Conservation (phyloP, 2,888 invertebrate species). For the Drosophila limbata region DNA sequence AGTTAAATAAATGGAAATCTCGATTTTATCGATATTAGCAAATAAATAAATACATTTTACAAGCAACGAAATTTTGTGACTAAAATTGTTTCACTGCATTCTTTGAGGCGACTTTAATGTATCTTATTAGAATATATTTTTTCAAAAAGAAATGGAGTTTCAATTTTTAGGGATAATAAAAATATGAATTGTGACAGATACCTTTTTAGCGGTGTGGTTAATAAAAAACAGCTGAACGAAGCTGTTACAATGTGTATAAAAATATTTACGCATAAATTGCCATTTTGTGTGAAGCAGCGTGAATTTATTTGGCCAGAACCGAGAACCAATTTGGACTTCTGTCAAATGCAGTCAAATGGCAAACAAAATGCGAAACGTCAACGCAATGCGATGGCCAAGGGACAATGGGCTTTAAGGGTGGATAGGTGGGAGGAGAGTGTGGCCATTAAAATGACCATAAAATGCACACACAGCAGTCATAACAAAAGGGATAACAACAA, state of each 20-base stretch:
- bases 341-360: constrained; percentile 65
- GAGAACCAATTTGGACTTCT: constrained; percentile 51
- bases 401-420: constrained; percentile 1
- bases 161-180: constrained; percentile 2
- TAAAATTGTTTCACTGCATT: no score
- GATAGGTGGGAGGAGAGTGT: not conserved
- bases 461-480: constrained; percentile 47
- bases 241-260: not conserved
- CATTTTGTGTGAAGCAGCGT: constrained; percentile 42
- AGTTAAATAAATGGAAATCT: not conserved
- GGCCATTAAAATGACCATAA: constrained; percentile 57
- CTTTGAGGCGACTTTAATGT: no score
- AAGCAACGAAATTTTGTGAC: not conserved
- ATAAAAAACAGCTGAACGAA: constrained; percentile 6
- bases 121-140: not conserved
- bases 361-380: constrained; percentile 56
- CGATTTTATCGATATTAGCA: not conserved
- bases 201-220: not conserved
- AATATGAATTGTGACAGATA: not conserved
- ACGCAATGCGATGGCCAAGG: constrained; percentile 25
- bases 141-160: not conserved
- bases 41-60: not conserved
- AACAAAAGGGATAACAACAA: constrained; percentile 26
- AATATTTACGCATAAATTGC: constrained; percentile 33
- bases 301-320: constrained; percentile 51